Evolutionary conservation across 2,797 vertebrate genomes (phyloP).

Genomic region (Eulemur coronatus): DNA sequence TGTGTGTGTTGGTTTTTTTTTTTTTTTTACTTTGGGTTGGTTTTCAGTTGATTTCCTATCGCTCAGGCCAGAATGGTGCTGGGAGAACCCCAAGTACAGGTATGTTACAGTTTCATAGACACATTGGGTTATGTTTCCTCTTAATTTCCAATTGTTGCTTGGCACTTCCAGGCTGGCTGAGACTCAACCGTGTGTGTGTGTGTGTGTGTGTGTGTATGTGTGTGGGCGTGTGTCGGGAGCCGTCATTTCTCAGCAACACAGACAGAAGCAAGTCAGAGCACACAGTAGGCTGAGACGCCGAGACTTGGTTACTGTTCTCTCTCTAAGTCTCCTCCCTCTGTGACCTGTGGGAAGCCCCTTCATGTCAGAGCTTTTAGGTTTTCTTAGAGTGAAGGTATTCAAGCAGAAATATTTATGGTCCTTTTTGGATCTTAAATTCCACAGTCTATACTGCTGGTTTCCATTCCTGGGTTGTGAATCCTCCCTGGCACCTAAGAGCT

Average conservation of each 20-base stretch:
- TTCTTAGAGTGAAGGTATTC: background rate
- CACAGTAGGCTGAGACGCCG: too few relatives aligned
- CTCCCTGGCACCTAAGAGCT: too few relatives aligned
- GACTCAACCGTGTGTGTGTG: background rate
- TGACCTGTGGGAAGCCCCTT: background rate
- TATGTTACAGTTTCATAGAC: background rate
- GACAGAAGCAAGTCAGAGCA: background rate
- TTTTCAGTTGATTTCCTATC: background rate
- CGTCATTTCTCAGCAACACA: background rate
- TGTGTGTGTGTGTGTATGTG: too few relatives aligned
- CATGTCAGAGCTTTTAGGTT: background rate
- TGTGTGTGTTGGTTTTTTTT: fast-evolving
- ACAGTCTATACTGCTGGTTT: fast-evolving
- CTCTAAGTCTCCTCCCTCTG: background rate
- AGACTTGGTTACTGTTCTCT: background rate
- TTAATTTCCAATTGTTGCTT: fast-evolving
- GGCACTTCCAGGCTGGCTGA: fast-evolving
- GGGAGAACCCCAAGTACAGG: background rate
- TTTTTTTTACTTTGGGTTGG: background rate
- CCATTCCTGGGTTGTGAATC: background rate
- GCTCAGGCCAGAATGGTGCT: background rate
- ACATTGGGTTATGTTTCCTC: background rate
- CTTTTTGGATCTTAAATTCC: too few relatives aligned
- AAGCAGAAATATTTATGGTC: background rate
- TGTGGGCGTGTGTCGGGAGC: background rate